Evolutionary conservation across 2,797 vertebrate genomes (phyloP).

Genomic region (Strix occidentalis): DNA sequence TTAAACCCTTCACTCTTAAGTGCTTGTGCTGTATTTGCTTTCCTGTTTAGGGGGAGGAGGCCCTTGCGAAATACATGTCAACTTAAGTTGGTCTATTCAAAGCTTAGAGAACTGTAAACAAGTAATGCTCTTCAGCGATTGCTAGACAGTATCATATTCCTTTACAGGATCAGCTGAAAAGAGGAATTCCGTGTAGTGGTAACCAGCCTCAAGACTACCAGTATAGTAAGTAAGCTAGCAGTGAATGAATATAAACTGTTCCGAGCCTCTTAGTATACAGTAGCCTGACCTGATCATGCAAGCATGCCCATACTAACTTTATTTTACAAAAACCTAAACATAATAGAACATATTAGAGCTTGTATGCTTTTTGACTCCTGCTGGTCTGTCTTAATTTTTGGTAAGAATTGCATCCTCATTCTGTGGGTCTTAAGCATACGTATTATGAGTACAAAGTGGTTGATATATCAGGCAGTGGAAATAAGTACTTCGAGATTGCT

Average conservation of each 20-base stretch:
- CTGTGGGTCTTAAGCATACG: not conserved
- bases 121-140: not conserved
- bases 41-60: not conserved
- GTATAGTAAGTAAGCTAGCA: slow-evolving; percentile 78
- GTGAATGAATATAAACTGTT: not conserved
- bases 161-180: slow-evolving; percentile 75
- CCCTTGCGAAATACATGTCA: not conserved
- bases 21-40: not conserved
- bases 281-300: not conserved
- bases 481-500: not conserved
- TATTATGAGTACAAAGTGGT: not conserved
- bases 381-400: not conserved
- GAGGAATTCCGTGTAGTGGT: slow-evolving; percentile 70
- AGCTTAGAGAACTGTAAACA: not conserved
- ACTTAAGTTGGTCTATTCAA: not conserved
- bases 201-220: slow-evolving; percentile 65
- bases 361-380: not conserved
- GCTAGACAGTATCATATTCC: not conserved
- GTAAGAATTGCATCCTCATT: not conserved
- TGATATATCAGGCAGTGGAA: not conserved
- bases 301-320: not conserved
- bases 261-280: not conserved
- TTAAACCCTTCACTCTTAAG: not conserved
- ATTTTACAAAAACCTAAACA: not conserved
- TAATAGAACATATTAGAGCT: not conserved